Evolutionary conservation across 2,797 vertebrate species (phyloP).

Genomic region (Babyrousa celebensis): DNA sequence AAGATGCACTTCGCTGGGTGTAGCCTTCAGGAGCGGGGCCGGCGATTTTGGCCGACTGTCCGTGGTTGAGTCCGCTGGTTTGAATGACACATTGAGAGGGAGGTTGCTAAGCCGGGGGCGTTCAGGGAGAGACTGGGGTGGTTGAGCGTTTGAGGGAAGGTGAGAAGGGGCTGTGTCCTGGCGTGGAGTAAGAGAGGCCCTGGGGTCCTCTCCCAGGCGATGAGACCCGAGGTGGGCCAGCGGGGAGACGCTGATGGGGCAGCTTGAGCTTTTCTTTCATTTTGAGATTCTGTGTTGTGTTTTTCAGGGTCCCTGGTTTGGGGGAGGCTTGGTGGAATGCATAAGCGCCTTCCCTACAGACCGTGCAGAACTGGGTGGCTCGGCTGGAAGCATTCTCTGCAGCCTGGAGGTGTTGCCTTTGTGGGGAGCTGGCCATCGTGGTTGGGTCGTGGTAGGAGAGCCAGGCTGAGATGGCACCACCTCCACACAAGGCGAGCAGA

Average conservation of each 20-base stretch:
- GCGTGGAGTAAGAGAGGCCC: background rate
- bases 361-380: background rate
- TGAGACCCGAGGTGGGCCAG: too few relatives aligned
- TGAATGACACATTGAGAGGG: background rate
- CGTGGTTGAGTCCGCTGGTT: rapidly evolving
- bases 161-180: background rate
- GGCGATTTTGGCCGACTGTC: background rate
- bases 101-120: background rate
- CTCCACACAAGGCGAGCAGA: background rate
- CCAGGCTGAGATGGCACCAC: background rate
- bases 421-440: background rate
- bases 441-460: background rate
- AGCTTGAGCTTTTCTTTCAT: background rate
- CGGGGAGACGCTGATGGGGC: background rate
- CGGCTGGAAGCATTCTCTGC: background rate
- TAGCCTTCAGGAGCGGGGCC: background rate
- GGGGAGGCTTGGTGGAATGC: background rate
- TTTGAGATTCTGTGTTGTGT: background rate
- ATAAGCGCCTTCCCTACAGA: rapidly evolving
- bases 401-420: background rate
- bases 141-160: background rate
- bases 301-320: background rate
- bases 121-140: background rate
- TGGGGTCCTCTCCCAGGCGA: background rate
- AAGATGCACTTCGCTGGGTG: background rate